These are phyloP conservation scores for Papilio machaon DNA, from an alignment of 1,140 invertebrate species.

Conservation along the genomic window DNA sequence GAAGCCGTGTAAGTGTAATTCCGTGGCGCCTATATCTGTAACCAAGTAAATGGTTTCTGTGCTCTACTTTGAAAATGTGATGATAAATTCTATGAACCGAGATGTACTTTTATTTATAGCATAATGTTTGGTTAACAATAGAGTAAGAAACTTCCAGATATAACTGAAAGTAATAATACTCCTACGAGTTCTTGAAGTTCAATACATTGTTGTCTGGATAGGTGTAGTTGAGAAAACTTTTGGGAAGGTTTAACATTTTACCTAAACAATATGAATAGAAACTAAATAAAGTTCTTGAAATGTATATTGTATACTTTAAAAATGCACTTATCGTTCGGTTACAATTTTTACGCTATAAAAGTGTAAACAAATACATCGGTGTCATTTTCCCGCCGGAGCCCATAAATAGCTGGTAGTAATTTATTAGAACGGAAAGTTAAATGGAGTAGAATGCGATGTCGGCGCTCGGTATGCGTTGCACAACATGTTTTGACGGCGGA, in stretches of 20 bases:
- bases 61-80: constrained; percentile 1
- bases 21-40: constrained; percentile 5
- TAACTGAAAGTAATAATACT: no score
- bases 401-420: constrained; percentile 13
- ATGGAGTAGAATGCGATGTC: constrained; percentile 49
- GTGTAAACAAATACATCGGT: constrained; percentile 22
- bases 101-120: background rate
- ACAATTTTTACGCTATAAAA: background rate
- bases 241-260: no score
- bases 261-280: no score
- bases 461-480: constrained; percentile 64
- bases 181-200: no score
- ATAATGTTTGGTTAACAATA: no score
- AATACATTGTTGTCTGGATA: no score
- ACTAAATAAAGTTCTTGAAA: no score
- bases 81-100: background rate
- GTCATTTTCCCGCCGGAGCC: background rate
- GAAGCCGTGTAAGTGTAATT: background rate
- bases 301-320: background rate
- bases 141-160: no score
- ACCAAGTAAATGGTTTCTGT: constrained; percentile 7
- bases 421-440: constrained; percentile 45
- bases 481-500: constrained; percentile 62
- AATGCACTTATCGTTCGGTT: background rate
- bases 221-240: no score